Base-by-base conservation (phyloP, 1,140 invertebrate species). In the Stegodyphus dumicola region DNA sequence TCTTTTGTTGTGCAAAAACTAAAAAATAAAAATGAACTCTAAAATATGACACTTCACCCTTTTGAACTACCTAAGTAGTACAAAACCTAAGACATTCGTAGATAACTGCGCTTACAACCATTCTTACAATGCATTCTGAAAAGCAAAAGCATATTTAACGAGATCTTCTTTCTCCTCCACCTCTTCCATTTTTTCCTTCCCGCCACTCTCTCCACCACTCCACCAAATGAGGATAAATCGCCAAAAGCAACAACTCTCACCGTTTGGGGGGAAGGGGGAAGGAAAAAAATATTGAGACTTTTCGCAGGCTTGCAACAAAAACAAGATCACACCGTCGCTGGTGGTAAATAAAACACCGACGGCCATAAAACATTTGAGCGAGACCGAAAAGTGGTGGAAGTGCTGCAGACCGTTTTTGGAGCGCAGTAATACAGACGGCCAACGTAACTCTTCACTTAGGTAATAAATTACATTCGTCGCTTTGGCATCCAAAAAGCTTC, bases 381-480 rank as follows among this genome's bases (percentile, higher is more conserved):
- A 15, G 18, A 52, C 11, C 70, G 33, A 33, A 33, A 33, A 33
- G 33, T 33, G 33, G 33, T 33, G 18, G 18, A 11, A 48, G 49
- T 49, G 49, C 15, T 18, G 70, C 49, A 71, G 49, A 71, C 18
- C 17, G 52, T 75, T 75, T 75, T 60, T 56, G 33, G 73, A 48
- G 18, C 73, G 18, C 10, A 6, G n/a, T 13, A 6, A 60, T 75
- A 48, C n/a, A 75, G 73, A 75, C 53, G 56, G 54, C 51, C 54
- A 75, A 75, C 11, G 73, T 56, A 48, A 33, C 73, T 56, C 54
- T 60, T 75, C 54, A 60, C 53, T 75, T 60, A 60, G 33, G 73
- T 75, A 60, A 75, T 49, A 75, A 6, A 48, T 48, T 48, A 60
- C 54, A 18, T 75, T 48, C 73, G 52, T 75, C 18, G 54, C 6